Percentiles rank a stretch among this genome's conserved stretches.
phyloP scores from a whole-genome alignment of 1,140 invertebrate genomes.

The Drosophila ogumai region DNA sequence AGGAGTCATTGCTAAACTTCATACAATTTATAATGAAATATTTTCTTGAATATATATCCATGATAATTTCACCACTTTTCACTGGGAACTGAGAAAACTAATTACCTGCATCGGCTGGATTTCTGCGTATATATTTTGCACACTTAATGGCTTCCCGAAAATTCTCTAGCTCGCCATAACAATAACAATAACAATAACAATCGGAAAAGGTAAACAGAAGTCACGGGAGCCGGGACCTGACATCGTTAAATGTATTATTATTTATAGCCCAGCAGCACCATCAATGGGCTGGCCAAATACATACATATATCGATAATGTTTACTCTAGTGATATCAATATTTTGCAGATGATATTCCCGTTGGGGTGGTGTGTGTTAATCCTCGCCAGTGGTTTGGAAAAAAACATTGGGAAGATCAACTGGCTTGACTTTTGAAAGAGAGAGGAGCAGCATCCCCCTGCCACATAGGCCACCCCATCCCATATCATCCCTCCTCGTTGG shows the following conservation, averaged over 20 bases:
- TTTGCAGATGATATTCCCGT: slow-evolving; percentile 17
- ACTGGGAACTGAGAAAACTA: neutral
- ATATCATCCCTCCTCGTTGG: neutral
- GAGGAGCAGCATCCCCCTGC: slow-evolving; percentile 20
- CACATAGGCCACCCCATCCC: neutral
- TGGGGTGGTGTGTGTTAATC: slow-evolving; percentile 12
- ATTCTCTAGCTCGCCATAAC: slow-evolving; percentile 4
- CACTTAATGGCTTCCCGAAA: slow-evolving; percentile 33
- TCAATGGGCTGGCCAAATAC: neutral
- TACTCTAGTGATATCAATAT: slow-evolving; percentile 69
- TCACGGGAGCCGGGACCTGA: neutral
- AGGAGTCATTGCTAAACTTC: too few relatives aligned
- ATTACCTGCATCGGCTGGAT: slow-evolving; percentile 7
- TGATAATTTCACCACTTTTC: neutral
- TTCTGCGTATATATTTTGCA: slow-evolving; percentile 5
- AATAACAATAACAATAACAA: slow-evolving; percentile 35
- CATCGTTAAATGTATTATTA: slow-evolving; percentile 65
- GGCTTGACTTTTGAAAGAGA: slow-evolving; percentile 50
- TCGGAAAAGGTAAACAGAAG: slow-evolving; percentile 26
- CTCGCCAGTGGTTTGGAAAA: slow-evolving; percentile 3
- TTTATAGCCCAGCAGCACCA: slow-evolving; percentile 47
- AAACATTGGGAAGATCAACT: slow-evolving; percentile 13
- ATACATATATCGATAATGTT: slow-evolving; percentile 42
- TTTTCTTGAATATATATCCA: too few relatives aligned
- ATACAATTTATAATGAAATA: too few relatives aligned